Base-by-base conservation (phyloP, 2,888 invertebrate genomes). In the Liposcelis brunnea region DNA sequence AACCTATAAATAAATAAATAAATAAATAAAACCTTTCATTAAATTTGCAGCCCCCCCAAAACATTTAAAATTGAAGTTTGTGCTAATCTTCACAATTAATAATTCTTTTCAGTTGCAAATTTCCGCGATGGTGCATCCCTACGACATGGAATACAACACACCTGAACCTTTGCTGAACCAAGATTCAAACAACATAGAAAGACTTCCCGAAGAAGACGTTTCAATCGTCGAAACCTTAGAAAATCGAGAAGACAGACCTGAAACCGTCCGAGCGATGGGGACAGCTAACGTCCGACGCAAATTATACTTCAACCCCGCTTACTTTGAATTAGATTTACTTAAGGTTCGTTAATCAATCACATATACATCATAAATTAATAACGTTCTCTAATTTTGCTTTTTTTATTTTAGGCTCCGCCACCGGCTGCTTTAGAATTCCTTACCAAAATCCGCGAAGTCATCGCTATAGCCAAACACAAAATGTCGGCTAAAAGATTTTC, bases 371-470 rank as follows among this genome's bases (percentile, higher is more conserved):
- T 37, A n/a, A 32, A 10, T 14, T 7, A 4, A 6, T 16, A 7
- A 6, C 35, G 35, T 15, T 15, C 7, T 35, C 19, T 6, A 16
- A 6, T 40, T 40, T 12, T 40, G 15, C 4, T 35, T 35, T 6
- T 35, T 35, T 52, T 51, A 49, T 70, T 71, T n/a, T 66, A 86
- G 80, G 79, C 85, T 53, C 91, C 91, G 16, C 90, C 91, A 38
- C 82, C 85, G 35, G 86, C 87, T 45, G 90, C 91, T 18, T 66
- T 89, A 52, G 90, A 91, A 62, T 91, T 91, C 60, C 68, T 91
- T 43, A 72, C 76, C 1, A 86, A 87, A 70, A 86, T 91, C 50
- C 75, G 91, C 49, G 87, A 89, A 68, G 89, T 90, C 5, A 89
- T 90, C 54, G 72, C 85, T 35, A 79, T 89, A 43, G 90, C 90